A percentile compares a stretch with the other conserved stretches of the same genome.
These are phyloP conservation scores for Melinaea marsaeus DNA, from an alignment of 2,888 invertebrate genomes.

Conservation along the genomic window DNA sequence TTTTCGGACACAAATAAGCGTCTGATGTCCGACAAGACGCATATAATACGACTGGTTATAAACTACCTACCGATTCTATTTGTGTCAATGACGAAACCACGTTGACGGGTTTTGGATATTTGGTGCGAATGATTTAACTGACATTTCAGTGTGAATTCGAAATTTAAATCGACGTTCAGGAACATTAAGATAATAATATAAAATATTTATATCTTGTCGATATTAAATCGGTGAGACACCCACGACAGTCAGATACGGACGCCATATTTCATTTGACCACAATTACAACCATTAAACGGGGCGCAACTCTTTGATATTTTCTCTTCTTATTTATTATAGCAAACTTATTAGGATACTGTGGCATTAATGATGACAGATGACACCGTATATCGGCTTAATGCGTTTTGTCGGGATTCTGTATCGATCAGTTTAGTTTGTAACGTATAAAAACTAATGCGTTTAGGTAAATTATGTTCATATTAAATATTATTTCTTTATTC, in stretches of 20 bases:
- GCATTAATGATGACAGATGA: slow-evolving; percentile 78
- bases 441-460: slow-evolving; percentile 43
- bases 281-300: slow-evolving; percentile 74
- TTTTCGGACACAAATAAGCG: slow-evolving; percentile 76
- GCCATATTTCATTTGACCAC: slow-evolving; percentile 73
- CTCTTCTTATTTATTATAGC: slow-evolving; percentile 69
- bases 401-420: slow-evolving; percentile 53
- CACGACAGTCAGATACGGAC: slow-evolving; percentile 56
- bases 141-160: slow-evolving; percentile 40
- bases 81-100: slow-evolving; percentile 46
- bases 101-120: slow-evolving; percentile 46
- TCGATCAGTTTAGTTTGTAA: slow-evolving; percentile 47
- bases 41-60: slow-evolving; percentile 60
- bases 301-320: slow-evolving; percentile 73
- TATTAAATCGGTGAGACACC: slow-evolving; percentile 67
- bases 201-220: slow-evolving; percentile 72
- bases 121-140: slow-evolving; percentile 54
- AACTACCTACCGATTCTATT: slow-evolving; percentile 25
- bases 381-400: slow-evolving; percentile 62
- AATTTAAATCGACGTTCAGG: slow-evolving; percentile 55
- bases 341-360: slow-evolving; percentile 74
- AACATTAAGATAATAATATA: slow-evolving; percentile 66
- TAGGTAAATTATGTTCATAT: slow-evolving; percentile 51
- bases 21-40: slow-evolving; percentile 62
- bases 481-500: slow-evolving; percentile 40